Base-by-base conservation (phyloP, 2,113 vertebrate genomes). In the Salvelinus fontinalis region DNA sequence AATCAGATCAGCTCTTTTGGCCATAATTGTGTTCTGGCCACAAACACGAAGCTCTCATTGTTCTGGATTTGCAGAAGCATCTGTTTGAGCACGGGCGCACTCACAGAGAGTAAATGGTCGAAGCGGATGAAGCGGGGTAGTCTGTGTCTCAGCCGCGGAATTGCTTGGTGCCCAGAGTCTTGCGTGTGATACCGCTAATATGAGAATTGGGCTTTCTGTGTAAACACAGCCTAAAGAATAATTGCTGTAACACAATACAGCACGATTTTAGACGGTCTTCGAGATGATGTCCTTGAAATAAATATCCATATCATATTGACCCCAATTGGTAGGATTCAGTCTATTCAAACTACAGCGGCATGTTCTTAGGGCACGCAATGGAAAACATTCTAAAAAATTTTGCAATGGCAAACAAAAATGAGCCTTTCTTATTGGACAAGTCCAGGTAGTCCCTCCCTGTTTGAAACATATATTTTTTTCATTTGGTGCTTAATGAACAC, bases 41-140 rank as follows among this genome's bases (percentile, higher is more conserved):
- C 92, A 57, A 99, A 95, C 71, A 98, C 92, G 90, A 99, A 99
- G 72, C 97, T 97, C 76, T 98, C 96, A 67, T 93, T 93, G 85
- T 89, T 93, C 69, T 91, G 94, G 78, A 95, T 91, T 76, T 94
- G 89, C 51, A 75, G 84, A 2, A 95, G 3, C n/a, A 99, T 95
- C 85, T 94, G 92, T 82, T 89, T 88, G 7, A 99, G 91, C 16
- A 92, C 91, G 0, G 93, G 93, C 0, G 92, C 66, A 14, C 90
- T 90, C 84, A 97, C 94, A 0, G 96, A 93, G 16, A 97, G 97
- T 75, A 99, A 89, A 39, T 96, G 95, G 92, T 98, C 97, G 20
- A 97, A 99, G 1, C 96, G 95, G 80, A 98, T 94, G 79, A 99
- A 99, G 22, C 95, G 0, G 97, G 96, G 22, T 72, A 14, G 0